These are phyloP conservation scores for Sylvia atricapilla DNA, from an alignment of 2,113 vertebrate species.

Conservation along the genomic window DNA sequence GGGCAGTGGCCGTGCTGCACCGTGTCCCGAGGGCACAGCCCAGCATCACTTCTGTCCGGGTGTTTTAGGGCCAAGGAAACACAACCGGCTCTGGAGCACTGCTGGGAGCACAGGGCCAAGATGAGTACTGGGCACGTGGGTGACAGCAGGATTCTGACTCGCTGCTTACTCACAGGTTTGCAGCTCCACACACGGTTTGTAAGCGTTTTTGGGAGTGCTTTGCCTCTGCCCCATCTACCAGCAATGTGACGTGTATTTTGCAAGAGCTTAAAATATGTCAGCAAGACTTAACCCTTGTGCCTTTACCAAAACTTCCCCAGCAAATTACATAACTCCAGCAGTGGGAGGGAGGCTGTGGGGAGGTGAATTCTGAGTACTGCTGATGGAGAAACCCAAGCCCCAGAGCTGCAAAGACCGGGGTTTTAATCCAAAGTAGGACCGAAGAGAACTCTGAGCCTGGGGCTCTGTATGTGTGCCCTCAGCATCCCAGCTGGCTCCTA, in stretches of 20 bases:
- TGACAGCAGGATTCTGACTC: not conserved
- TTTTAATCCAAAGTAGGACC: not conserved
- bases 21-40: rapidly evolving
- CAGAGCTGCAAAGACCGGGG: not conserved
- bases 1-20: rapidly evolving
- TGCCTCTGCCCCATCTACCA: not conserved
- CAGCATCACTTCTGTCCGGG: rapidly evolving
- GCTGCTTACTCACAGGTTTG: not conserved
- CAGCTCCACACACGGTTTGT: not conserved
- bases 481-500: not conserved
- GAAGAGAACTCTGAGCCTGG: not conserved
- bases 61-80: rapidly evolving
- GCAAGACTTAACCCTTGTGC: not conserved
- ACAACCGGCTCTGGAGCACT: not conserved
- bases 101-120: not conserved
- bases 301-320: not conserved
- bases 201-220: not conserved
- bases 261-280: not conserved
- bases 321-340: not conserved
- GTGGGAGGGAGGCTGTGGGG: not conserved
- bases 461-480: not conserved
- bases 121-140: rapidly evolving
- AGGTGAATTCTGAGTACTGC: not conserved
- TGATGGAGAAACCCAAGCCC: not conserved
- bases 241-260: not conserved